Evolutionary conservation across 1,140 invertebrate genomes (phyloP).

Genomic region (Phymorhynchus buccinoides): DNA sequence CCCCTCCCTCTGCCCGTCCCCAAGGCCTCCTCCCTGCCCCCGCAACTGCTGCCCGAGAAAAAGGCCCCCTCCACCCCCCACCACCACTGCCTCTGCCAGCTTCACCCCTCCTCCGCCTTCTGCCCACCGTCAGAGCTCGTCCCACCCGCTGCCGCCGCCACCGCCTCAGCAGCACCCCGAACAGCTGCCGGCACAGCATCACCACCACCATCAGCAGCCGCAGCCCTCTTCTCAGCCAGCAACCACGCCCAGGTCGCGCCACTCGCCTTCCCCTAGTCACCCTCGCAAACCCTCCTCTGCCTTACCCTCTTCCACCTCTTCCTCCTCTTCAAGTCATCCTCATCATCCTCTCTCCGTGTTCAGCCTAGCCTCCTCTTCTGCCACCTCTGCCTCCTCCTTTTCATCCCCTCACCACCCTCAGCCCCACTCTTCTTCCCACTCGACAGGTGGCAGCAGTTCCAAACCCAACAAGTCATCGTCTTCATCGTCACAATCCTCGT

Average conservation of each 20-base stretch:
- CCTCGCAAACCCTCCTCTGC: slow-evolving; percentile 8
- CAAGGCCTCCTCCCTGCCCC: neutral
- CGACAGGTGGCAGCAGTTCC: neutral
- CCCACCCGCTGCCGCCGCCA: no score
- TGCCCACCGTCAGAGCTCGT: neutral
- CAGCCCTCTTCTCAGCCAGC: neutral
- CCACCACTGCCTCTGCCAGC: neutral
- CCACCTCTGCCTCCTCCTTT: neutral
- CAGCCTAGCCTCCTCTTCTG: no score
- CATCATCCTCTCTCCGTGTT: neutral
- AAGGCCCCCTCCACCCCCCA: slow-evolving; percentile 12
- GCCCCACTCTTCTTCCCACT: neutral
- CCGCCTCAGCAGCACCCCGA: no score
- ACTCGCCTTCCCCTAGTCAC: slow-evolving; percentile 7
- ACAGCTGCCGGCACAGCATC: no score
- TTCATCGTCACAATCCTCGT: neutral
- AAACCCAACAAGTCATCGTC: slow-evolving; percentile 13
- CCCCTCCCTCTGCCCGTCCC: neutral
- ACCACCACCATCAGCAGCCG: neutral
- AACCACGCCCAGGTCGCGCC: neutral
- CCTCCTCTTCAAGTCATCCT: neutral
- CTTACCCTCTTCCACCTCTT: neutral
- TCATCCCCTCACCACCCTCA: neutral
- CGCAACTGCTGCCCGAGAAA: neutral
- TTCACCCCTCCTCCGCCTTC: neutral